These are phyloP conservation scores for Strix uralensis DNA, from an alignment of 2,113 vertebrate species.

Conservation along the genomic window DNA sequence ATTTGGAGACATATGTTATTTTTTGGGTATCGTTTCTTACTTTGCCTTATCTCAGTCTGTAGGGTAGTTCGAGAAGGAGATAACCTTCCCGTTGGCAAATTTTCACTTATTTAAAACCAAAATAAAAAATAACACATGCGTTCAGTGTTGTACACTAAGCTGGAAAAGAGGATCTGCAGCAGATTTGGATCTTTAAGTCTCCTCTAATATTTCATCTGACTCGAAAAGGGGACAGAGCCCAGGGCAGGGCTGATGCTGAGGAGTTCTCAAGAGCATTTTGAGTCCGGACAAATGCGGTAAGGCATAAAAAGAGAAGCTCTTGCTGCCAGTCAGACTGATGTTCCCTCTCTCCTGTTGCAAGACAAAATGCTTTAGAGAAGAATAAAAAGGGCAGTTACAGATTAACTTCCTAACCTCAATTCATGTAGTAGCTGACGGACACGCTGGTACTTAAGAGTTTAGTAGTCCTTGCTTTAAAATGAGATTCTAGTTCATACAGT, in stretches of 20 bases:
- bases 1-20: neutral
- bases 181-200: neutral
- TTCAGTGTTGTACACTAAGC: neutral
- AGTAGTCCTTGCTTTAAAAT: neutral
- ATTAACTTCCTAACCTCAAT: neutral
- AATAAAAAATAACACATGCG: neutral
- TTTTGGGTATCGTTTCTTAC: neutral
- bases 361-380: neutral
- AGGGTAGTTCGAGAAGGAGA: neutral
- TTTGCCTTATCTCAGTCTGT: neutral
- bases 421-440: neutral
- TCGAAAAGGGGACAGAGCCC: neutral
- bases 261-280: neutral
- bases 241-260: neutral
- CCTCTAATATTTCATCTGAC: neutral
- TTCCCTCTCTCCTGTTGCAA: neutral
- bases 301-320: neutral
- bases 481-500: fast-evolving
- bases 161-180: neutral
- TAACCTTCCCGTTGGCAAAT: neutral
- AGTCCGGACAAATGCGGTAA: fast-evolving
- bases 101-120: neutral
- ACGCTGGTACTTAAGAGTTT: neutral
- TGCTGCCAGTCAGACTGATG: neutral
- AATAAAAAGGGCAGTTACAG: neutral